phyloP scores from a whole-genome alignment of 1,140 invertebrate genomes.

The Acyrthosiphon pisum region DNA sequence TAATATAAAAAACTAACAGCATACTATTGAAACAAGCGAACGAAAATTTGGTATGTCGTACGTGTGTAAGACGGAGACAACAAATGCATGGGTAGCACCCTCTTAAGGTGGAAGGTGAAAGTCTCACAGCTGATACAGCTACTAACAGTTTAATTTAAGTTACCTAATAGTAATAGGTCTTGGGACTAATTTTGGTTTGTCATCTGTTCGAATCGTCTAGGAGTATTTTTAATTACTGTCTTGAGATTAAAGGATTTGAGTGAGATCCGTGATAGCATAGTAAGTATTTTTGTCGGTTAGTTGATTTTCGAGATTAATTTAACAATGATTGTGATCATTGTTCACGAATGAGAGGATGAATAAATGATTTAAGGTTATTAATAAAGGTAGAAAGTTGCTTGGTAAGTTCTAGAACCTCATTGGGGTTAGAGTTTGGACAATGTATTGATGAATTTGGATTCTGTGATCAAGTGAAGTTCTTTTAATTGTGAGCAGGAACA shows the following conservation, averaged over 20 bases:
- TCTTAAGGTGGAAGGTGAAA: not conserved
- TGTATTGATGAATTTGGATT: not conserved
- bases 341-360: not conserved
- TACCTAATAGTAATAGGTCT: not conserved
- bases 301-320: not conserved
- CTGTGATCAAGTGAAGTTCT: not conserved
- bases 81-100: too few species aligned
- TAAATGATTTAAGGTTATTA: not conserved
- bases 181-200: not conserved
- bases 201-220: not conserved
- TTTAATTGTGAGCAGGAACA: not conserved
- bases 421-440: not conserved
- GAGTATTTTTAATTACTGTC: not conserved
- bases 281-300: not conserved
- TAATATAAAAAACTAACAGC: too few species aligned
- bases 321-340: not conserved
- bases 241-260: too few species aligned
- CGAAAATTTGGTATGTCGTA: too few species aligned
- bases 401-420: not conserved
- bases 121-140: too few species aligned
- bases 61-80: too few species aligned
- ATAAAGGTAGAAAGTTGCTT: not conserved
- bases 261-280: not conserved
- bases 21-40: too few species aligned
- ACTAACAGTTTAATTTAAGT: not conserved